Evolutionary conservation across 2,888 invertebrate species (phyloP).

Genomic region (Chrysotoxum bicinctum): DNA sequence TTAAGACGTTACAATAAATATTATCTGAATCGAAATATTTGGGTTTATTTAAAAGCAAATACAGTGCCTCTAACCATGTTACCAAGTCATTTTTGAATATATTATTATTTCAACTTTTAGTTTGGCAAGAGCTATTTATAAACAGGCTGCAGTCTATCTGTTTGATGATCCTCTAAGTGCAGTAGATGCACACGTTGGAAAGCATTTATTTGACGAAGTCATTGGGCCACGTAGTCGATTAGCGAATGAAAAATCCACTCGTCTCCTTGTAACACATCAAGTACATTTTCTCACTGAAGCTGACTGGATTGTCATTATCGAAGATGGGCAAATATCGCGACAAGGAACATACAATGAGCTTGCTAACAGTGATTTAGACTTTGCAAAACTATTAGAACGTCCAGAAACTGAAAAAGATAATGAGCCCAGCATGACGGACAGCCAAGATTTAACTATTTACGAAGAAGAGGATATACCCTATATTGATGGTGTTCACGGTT

Average conservation of each 20-base stretch:
- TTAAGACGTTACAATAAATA: no score
- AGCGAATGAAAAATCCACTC: slow-evolving; percentile 84
- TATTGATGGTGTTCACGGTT: slow-evolving; percentile 80
- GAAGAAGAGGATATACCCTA: slow-evolving; percentile 81
- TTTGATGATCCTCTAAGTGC: slow-evolving; percentile 91
- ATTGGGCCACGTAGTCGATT: slow-evolving; percentile 83
- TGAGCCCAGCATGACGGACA: slow-evolving; percentile 47
- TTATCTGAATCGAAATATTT: no score
- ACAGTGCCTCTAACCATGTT: background rate
- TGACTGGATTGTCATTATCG: slow-evolving; percentile 85
- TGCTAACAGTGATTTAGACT: slow-evolving; percentile 82
- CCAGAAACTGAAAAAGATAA: slow-evolving; percentile 74
- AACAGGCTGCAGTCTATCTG: slow-evolving; percentile 88
- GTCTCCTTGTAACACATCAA: slow-evolving; percentile 91
- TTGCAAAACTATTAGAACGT: slow-evolving; percentile 82
- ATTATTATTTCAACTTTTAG: slow-evolving; percentile 77
- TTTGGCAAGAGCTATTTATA: slow-evolving; percentile 88
- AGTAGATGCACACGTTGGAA: slow-evolving; percentile 90
- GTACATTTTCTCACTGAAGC: slow-evolving; percentile 87
- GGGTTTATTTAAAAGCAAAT: background rate
- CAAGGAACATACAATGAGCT: slow-evolving; percentile 83
- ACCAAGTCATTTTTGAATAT: background rate
- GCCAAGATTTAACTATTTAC: slow-evolving; percentile 70
- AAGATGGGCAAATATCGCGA: slow-evolving; percentile 82
- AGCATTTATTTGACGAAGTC: slow-evolving; percentile 89